Evolutionary conservation across 1,140 invertebrate genomes (phyloP).

Genomic region (Rhyacophila brunnea): DNA sequence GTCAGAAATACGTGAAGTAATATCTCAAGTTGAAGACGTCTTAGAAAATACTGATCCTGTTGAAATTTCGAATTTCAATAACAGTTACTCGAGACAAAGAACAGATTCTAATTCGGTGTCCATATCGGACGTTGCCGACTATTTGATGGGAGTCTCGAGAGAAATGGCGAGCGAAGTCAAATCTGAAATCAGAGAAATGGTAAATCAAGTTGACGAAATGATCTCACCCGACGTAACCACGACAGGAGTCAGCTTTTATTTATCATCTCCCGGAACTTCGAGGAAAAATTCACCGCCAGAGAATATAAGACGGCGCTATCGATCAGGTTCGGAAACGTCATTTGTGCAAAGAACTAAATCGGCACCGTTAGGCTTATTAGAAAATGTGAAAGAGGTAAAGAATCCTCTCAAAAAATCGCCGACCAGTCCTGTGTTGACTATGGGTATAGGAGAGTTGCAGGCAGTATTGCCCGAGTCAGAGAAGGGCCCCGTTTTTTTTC

Average conservation of each 20-base stretch:
- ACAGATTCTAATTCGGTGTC: slow-evolving; percentile 63
- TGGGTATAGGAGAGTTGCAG: too few species aligned
- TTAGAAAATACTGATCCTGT: slow-evolving; percentile 62
- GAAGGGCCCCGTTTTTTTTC: slow-evolving; percentile 37
- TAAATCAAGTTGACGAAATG: slow-evolving; percentile 71
- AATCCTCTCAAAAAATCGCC: slow-evolving; percentile 48
- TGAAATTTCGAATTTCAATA: slow-evolving; percentile 49
- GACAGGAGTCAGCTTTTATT: slow-evolving; percentile 34
- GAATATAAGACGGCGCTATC: slow-evolving; percentile 43
- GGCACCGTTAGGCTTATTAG: slow-evolving; percentile 7
- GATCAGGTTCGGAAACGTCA: slow-evolving; percentile 45
- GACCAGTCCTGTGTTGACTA: slow-evolving; percentile 44
- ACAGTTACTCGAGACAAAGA: slow-evolving; percentile 44
- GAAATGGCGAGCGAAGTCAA: slow-evolving; percentile 78
- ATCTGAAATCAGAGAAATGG: slow-evolving; percentile 69
- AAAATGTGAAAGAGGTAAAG: slow-evolving; percentile 29
- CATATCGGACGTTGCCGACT: slow-evolving; percentile 70
- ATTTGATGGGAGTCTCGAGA: slow-evolving; percentile 71
- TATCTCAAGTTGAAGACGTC: slow-evolving; percentile 74
- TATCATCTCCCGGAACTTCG: slow-evolving; percentile 33
- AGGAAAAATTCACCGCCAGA: slow-evolving; percentile 49
- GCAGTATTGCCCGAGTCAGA: slow-evolving; percentile 24
- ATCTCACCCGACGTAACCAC: slow-evolving; percentile 55
- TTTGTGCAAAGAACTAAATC: slow-evolving; percentile 13
- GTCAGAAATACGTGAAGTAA: slow-evolving; percentile 76